Base-by-base conservation (phyloP, 2,797 vertebrate species). In the Phrynocephalus forsythii region DNA sequence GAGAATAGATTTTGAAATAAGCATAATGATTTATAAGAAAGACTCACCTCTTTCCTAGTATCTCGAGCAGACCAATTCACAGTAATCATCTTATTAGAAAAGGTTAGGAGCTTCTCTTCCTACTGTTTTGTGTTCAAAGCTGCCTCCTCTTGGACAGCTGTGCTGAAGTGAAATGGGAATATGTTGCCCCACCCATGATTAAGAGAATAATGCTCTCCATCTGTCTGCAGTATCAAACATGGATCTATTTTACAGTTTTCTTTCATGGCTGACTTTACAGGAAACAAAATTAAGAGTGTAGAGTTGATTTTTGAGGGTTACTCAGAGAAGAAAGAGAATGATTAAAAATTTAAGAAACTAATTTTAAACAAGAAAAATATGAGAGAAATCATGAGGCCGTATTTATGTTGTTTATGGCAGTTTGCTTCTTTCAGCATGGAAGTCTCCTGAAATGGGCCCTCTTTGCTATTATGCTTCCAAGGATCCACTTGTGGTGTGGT, bases 11-110 rank as follows among this genome's bases (percentile, higher is more conserved):
- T 60, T 15, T 6, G 33, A 38, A 9, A 63, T 13, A 22, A 80
- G 72, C 8, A 44, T 80, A 86, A n/a, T 18, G 15, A 79, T 88
- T 73, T 83, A 73, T 84, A 33, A 33, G 33, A 33, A 56, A 63
- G 56, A 10, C n/a, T 48, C 26, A 30, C 3, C 67, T 84, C 28
- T 33, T 79, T 7, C n/a, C 30, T 48, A 76, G 48, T 56, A 24
- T 60, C 10, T 18, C 2, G 81, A 48, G 38, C 28, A 30, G 33
- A 28, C 79, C 48, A 48, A 66, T 75, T 33, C 73, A 56, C 1
- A 52, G 22, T 72, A 52, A 22, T 38, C 10, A 48, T 33, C 33
- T 72, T 84, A 83, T 30, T 22, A 79, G n/a, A 66, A 18, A 10
- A 20, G 56, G n/a, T 13, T 50, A 75, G 33, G 3, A 7, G 33